These are phyloP conservation scores for Lacanobia oleracea DNA, from an alignment of 2,888 invertebrate species.

Conservation along the genomic window DNA sequence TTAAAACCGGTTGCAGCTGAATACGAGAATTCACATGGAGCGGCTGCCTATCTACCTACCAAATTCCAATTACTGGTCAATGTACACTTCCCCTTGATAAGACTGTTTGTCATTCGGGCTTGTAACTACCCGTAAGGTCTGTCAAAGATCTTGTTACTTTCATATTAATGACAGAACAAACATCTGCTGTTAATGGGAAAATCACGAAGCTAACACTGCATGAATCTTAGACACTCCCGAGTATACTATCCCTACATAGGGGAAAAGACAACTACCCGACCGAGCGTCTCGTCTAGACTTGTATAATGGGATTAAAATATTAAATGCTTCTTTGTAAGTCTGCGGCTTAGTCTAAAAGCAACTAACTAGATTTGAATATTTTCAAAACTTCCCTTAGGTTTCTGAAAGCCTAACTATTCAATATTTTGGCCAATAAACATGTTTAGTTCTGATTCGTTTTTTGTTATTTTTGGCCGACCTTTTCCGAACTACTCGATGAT, in stretches of 20 bases:
- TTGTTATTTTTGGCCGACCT: too few species aligned
- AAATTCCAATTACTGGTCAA: too few species aligned
- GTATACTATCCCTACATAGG: background rate
- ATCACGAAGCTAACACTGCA: background rate
- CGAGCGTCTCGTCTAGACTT: slow-evolving; percentile 27
- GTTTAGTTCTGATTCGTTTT: too few species aligned
- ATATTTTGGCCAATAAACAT: too few species aligned
- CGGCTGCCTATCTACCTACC: too few species aligned
- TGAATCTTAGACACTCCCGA: background rate
- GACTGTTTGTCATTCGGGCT: too few species aligned
- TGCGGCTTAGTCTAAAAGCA: slow-evolving; percentile 11
- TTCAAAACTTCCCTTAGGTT: background rate
- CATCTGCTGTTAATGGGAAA: background rate
- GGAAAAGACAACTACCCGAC: background rate
- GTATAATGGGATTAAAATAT: slow-evolving; percentile 10
- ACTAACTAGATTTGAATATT: background rate
- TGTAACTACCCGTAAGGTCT: background rate
- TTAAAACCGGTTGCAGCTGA: too few species aligned
- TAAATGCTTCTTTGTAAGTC: slow-evolving; percentile 19
- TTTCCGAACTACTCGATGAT: too few species aligned
- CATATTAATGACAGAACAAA: background rate
- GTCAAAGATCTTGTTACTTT: background rate
- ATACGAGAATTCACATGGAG: too few species aligned
- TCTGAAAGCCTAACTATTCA: background rate
- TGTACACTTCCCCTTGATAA: too few species aligned